phyloP scores from a whole-genome alignment of 2,888 invertebrate species.

The Keiferia lycopersicella region DNA sequence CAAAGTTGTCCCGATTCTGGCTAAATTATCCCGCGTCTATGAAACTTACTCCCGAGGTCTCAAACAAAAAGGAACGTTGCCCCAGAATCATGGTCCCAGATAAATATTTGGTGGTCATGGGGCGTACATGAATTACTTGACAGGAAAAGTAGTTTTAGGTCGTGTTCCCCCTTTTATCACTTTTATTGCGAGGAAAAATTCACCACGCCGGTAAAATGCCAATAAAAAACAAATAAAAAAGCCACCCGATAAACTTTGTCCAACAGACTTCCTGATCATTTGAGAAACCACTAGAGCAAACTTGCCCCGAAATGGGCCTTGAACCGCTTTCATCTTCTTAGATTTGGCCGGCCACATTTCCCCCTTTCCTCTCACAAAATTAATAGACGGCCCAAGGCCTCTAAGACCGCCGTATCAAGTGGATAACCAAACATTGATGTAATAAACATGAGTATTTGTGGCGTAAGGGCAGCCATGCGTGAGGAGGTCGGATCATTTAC shows the following conservation, averaged over 20 bases:
- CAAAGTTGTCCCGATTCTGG: constrained; percentile 5
- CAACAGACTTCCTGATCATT: no score
- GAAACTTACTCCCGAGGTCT: not conserved
- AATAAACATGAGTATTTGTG: constrained; percentile 31
- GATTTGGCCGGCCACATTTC: no score
- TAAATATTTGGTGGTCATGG: constrained; percentile 19
- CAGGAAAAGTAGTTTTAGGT: not conserved
- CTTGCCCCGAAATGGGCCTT: no score
- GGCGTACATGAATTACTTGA: constrained; percentile 3
- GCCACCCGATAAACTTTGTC: no score
- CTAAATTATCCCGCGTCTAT: not conserved
- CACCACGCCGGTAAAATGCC: no score
- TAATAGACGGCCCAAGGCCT: not conserved
- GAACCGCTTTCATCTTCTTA: no score
- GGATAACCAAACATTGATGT: constrained; percentile 24
- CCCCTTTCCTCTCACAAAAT: no score
- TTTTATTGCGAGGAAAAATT: no score
- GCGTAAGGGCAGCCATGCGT: constrained; percentile 62
- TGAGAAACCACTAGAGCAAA: no score
- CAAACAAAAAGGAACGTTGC: constrained; percentile 7
- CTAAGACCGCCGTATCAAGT: constrained; percentile 9
- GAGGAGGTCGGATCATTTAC: constrained; percentile 71
- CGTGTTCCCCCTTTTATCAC: no score
- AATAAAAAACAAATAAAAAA: no score
- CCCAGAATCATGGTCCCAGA: constrained; percentile 8